Evolutionary conservation across 2,888 invertebrate genomes (phyloP), one percentile per base, ranked within the genome.

Genomic region (Latrodectus hesperus): DNA sequence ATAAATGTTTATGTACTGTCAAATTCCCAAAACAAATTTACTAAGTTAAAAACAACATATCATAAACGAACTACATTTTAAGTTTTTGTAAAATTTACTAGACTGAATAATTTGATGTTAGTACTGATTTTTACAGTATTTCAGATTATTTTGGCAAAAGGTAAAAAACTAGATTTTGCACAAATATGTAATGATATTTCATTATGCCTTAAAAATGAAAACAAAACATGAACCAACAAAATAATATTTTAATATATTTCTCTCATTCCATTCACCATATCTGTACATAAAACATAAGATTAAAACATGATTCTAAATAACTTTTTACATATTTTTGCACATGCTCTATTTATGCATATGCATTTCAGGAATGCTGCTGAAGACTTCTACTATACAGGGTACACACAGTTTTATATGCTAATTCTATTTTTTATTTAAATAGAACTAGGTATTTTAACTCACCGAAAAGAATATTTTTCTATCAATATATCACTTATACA

Each of bases 211-310:
- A 16, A 11, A 70, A 49, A 38, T 16, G 11, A 70, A 70, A 70
- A 11, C 17, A 14, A 75, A 75, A n/a, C 55, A 55, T 38, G 65
- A 76, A 38, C 51, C 26, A 49, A 53, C 26, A 53, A 70, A 78
- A 78, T 68, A 86, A 76, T 70, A 65, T 79, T 78, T 86, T 87
- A 77, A 77, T 77, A 87, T 73, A 71, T 72, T 68, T 82, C 81
- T 86, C 79, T 86, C 77, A 65, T 65, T 78, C 87, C 87, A 74
- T 74, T 88, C 78, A 88, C 87, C 83, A 78, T 70, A 64, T 72
- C 87, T 88, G 87, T 88, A 88, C 87, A 88, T 78, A 88, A 80
- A 80, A 86, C 80, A 78, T 76, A 81, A 75, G 72, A 70, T 78
- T 87, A 87, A 87, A 87, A 85, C 73, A 72, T 55, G 22, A 76